Conservation (phyloP, 1,140 invertebrate genomes). For the Drosophila malerkotliana region DNA sequence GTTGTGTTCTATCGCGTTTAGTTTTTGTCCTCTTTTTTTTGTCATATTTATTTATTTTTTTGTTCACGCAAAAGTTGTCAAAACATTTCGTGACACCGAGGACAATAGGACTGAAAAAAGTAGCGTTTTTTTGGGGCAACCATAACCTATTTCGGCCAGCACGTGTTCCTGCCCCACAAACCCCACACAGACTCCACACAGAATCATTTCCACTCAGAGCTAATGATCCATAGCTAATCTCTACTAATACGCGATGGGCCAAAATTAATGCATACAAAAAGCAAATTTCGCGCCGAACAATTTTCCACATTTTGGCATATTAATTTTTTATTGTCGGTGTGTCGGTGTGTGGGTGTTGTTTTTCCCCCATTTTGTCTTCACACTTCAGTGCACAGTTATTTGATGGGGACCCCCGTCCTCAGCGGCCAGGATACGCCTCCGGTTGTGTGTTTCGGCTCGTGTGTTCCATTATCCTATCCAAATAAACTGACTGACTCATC, state of each 20-base stretch:
- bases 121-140: slow-evolving; percentile 27
- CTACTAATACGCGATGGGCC: slow-evolving; percentile 39
- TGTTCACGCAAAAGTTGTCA: slow-evolving; percentile 33
- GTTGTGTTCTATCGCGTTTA: slow-evolving; percentile 43
- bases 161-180: slow-evolving; percentile 39
- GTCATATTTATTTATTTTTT: slow-evolving; percentile 21
- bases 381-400: slow-evolving; percentile 45
- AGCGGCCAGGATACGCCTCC: slow-evolving; percentile 10
- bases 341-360: neutral
- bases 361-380: slow-evolving; percentile 18
- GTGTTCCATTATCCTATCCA: slow-evolving; percentile 58
- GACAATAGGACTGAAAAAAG: slow-evolving; percentile 14
- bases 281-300: slow-evolving; percentile 52
- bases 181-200: neutral
- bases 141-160: slow-evolving; percentile 51
- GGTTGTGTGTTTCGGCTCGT: slow-evolving; percentile 44
- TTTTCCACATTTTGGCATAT: slow-evolving; percentile 63
- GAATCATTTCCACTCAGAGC: slow-evolving; percentile 33
- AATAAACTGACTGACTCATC: slow-evolving; percentile 53
- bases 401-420: slow-evolving; percentile 15
- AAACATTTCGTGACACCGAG: slow-evolving; percentile 47
- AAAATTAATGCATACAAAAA: slow-evolving; percentile 32
- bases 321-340: slow-evolving; percentile 50
- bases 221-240: slow-evolving; percentile 61
- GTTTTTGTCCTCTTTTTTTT: slow-evolving; percentile 31